Evolutionary conservation across 2,113 vertebrate species (phyloP).

Genomic region (Bufo gargarizans): DNA sequence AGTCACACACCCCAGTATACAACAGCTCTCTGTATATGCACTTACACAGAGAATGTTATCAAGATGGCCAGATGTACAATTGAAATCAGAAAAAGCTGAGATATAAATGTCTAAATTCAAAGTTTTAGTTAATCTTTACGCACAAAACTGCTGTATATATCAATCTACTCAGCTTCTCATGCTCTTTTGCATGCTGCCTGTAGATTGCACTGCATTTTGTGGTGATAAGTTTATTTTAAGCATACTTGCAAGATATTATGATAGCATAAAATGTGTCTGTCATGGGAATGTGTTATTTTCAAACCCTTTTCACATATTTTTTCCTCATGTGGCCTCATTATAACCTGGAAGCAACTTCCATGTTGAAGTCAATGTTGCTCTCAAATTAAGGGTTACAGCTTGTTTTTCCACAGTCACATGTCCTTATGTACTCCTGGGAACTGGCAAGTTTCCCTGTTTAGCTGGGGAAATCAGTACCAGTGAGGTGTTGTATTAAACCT

Average conservation of each 20-base stretch:
- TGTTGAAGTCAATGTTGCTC: background rate
- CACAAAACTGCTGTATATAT: too few species aligned
- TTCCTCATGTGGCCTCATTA: slow-evolving; percentile 47
- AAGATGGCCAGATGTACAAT: too few species aligned
- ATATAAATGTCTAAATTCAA: too few species aligned
- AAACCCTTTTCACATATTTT: slow-evolving; percentile 15
- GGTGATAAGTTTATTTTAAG: background rate
- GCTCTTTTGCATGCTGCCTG: too few species aligned
- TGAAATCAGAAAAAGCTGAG: too few species aligned
- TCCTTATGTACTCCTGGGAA: slow-evolving; percentile 12
- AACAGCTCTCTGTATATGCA: too few species aligned
- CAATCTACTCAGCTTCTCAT: too few species aligned
- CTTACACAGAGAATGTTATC: too few species aligned
- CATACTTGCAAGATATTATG: background rate
- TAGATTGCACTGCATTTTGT: too few species aligned
- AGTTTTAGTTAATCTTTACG: too few species aligned
- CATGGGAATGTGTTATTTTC: background rate
- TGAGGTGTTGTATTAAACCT: slow-evolving; percentile 25
- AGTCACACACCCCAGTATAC: too few species aligned
- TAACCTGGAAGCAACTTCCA: slow-evolving; percentile 8
- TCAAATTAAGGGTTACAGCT: slow-evolving; percentile 36
- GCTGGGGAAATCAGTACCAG: slow-evolving; percentile 24
- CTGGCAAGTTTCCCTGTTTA: background rate
- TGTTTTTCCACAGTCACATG: slow-evolving; percentile 20
- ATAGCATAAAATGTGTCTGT: slow-evolving; percentile 1